Evolutionary conservation across 2,888 invertebrate species (phyloP).

Genomic region (Drosophila phalerata): DNA sequence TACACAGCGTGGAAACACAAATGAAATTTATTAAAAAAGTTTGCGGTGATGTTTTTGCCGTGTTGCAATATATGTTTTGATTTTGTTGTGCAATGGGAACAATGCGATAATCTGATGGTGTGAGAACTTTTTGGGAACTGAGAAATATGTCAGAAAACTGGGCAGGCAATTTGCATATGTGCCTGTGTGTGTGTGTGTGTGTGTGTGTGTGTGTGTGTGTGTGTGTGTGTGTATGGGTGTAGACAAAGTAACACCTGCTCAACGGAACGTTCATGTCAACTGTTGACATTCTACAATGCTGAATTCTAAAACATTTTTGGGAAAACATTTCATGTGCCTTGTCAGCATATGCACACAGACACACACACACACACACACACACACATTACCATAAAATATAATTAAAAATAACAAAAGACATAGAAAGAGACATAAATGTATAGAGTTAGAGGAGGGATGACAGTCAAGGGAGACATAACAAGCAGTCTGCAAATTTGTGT

Average conservation of each 20-base stretch:
- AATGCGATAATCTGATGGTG: constrained; percentile 7
- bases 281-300: constrained; percentile 58
- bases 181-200: constrained; percentile 17
- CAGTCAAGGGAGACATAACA: neutral
- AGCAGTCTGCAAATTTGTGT: constrained; percentile 48
- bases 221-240: constrained; percentile 26
- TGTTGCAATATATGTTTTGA: constrained; percentile 43
- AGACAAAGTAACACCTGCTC: constrained; percentile 68
- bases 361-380: constrained; percentile 36
- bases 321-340: constrained; percentile 55
- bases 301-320: constrained; percentile 55
- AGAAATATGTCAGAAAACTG: constrained; percentile 55
- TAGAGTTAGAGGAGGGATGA: neutral
- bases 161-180: constrained; percentile 57
- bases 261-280: constrained; percentile 52
- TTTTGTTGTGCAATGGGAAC: constrained; percentile 32
- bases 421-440: neutral
- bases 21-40: constrained; percentile 63
- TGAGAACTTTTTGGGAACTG: constrained; percentile 29
- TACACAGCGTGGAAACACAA: constrained; percentile 20
- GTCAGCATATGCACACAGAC: constrained; percentile 51
- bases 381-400: constrained; percentile 70
- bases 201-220: constrained; percentile 28
- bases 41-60: constrained; percentile 45
- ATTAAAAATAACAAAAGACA: constrained; percentile 67